Evolutionary conservation across 2,113 vertebrate genomes (phyloP).

Genomic region (Larimichthys polyactis): DNA sequence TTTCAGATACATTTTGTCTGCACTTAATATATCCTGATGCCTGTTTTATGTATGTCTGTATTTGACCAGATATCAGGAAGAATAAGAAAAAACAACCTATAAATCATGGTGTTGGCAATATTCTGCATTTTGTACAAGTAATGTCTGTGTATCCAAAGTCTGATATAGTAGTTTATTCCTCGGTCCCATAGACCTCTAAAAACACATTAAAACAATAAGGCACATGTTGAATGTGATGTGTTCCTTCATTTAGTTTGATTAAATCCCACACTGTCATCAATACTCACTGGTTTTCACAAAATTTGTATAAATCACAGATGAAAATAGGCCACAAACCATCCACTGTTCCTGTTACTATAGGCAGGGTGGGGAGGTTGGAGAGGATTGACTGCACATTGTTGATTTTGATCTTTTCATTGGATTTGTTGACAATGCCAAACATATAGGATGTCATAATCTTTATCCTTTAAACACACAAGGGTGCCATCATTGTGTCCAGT

Average conservation of each 20-base stretch:
- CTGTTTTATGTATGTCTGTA: background rate
- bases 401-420: no score
- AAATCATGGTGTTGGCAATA: no score
- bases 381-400: no score
- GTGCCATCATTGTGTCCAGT: background rate
- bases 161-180: background rate
- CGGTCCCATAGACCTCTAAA: background rate
- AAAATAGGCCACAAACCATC: background rate
- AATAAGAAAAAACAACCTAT: background rate
- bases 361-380: background rate
- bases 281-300: background rate
- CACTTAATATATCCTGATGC: background rate
- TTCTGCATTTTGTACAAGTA: no score
- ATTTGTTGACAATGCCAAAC: no score
- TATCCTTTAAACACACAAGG: background rate
- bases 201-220: background rate
- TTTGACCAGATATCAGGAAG: background rate
- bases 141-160: background rate
- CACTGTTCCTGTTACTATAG: background rate
- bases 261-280: background rate
- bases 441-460: no score
- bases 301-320: no score
- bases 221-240: background rate
- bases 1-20: background rate
- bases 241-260: background rate